Conservation (phyloP, 2,113 vertebrate genomes). For the Guaruba guarouba region DNA sequence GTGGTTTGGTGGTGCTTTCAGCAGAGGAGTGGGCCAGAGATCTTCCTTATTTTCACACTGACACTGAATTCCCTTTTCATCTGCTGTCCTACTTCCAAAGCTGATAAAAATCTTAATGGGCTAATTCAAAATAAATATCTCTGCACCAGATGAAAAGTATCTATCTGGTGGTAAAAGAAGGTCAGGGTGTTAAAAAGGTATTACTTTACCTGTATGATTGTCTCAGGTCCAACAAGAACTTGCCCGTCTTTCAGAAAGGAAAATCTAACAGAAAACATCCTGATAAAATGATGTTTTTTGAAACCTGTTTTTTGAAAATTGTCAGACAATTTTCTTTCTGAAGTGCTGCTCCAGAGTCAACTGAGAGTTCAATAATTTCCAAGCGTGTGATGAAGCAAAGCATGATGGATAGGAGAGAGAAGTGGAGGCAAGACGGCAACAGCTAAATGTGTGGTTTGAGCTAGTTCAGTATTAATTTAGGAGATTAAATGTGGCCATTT, state of each 20-base stretch:
- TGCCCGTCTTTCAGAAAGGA: not conserved
- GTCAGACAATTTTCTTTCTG: not conserved
- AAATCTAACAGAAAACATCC: not conserved
- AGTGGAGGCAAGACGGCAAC: not conserved
- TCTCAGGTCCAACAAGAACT: not conserved
- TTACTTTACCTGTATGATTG: not conserved
- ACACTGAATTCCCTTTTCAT: not conserved
- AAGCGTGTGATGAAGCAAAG: not conserved
- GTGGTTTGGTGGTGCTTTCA: not conserved
- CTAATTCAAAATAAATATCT: not conserved
- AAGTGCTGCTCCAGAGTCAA: not conserved
- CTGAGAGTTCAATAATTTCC: not conserved
- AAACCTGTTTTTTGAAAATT: not conserved
- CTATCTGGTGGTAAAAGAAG: not conserved
- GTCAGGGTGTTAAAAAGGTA: not conserved
- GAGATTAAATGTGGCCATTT: not conserved
- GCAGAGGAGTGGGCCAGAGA: not conserved
- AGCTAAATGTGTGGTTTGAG: slow-evolving; percentile 39
- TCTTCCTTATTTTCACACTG: not conserved
- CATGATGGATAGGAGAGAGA: not conserved
- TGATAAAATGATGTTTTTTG: not conserved
- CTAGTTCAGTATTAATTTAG: slow-evolving; percentile 29
- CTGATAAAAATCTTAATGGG: not conserved
- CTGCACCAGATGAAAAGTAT: not conserved
- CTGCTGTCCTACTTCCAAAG: not conserved